Evolutionary conservation across 2,113 vertebrate species (phyloP), one percentile per base, ranked within the genome.

Genomic region (Nesoenas mayeri): DNA sequence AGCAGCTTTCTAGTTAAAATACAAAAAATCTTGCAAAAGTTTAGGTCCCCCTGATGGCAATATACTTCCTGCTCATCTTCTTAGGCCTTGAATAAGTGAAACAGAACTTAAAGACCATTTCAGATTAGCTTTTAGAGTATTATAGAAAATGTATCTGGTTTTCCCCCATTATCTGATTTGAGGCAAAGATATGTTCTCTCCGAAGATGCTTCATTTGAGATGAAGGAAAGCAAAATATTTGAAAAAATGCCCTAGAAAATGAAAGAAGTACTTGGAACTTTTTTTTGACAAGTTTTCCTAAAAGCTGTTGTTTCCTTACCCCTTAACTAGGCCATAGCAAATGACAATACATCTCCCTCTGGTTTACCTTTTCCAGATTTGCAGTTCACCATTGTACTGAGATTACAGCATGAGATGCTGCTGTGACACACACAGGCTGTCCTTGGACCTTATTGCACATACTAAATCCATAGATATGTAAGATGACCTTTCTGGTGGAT

Each of bases 121-220:
- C 62, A 79, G 29, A 50, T 47, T 44, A 82, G 20, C 1, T 65
- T 31, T 77, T 53, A 1, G 0, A 47, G 28, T 58, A 67, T 71
- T 91, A 73, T 11, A 50, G 42, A 78, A 60, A 58, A 32, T 0
- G 0, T 47, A 26, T 40, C 10, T 67, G 42, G 2, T 34, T 56
- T 51, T 40, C 3, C 1, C 10, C 20, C 6, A 8, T 64, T 79
- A 51, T 11, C 10, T 64, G 24, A 85, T 58, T 7, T 24, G 4
- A 6, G 2, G n/a, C 6, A 77, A 93, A 50, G 8, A 58, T 34
- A 42, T 44, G 24, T 44, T 53, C 9, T 56, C 32, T 38, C 42
- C 5, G 7, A 70, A 86, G 40, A 54, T 4, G 32, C 4, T 67
- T 81, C 4, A 58, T 62, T 24, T 79, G 17, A 4, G 28, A 31